phyloP scores from a whole-genome alignment of 2,888 invertebrate species.

The Lucinisca nassula region DNA sequence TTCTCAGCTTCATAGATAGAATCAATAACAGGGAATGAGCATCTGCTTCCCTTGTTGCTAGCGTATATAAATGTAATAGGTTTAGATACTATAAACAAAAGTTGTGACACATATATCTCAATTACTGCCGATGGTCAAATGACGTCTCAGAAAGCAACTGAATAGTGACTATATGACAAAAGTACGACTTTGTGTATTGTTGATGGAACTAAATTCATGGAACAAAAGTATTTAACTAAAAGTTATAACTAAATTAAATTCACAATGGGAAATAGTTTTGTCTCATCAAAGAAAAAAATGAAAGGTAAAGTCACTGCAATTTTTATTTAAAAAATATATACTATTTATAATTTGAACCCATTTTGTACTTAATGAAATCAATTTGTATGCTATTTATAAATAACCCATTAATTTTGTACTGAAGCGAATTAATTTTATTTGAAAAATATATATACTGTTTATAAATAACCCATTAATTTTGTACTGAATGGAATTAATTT shows the following conservation, averaged over 20 bases:
- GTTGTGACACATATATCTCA: background rate
- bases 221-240: no score
- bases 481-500: no score
- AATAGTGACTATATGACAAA: no score
- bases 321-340: no score
- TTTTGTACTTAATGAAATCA: background rate
- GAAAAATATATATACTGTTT: no score
- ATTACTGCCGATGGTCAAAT: background rate
- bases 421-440: no score
- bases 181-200: no score
- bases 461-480: no score
- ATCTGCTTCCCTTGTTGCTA: background rate
- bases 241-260: background rate
- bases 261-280: background rate
- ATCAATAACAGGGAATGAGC: background rate
- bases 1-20: background rate
- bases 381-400: no score
- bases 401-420: no score
- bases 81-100: background rate
- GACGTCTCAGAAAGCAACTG: background rate
- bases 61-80: background rate
- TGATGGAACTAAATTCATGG: no score
- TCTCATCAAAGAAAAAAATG: background rate
- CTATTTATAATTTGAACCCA: background rate
- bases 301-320: conserved; percentile 6